Evolutionary conservation across 1,140 invertebrate genomes (phyloP).

Genomic region (Bombus breviceps): DNA sequence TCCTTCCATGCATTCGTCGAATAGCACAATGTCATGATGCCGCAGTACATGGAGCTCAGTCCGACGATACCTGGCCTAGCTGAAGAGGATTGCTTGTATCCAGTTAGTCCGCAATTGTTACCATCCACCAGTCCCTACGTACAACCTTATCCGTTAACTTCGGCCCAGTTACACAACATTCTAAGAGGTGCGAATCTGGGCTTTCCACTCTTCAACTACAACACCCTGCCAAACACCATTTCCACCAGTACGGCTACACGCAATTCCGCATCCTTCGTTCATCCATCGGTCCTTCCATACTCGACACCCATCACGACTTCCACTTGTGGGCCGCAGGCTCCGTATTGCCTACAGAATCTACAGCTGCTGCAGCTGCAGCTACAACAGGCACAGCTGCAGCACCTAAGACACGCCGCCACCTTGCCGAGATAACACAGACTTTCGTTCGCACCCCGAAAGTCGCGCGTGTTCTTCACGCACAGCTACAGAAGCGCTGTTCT

Average conservation of each 20-base stretch:
- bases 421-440: conserved; percentile 76
- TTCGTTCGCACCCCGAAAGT: conserved; percentile 56
- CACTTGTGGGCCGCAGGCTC: conserved; percentile 35
- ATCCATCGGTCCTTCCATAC: conserved; percentile 57
- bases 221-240: conserved; percentile 1
- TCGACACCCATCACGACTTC: conserved; percentile 31
- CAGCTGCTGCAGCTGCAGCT: conserved; percentile 71
- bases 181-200: conserved; percentile 57
- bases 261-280: conserved; percentile 59
- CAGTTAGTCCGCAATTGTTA: conserved; percentile 77
- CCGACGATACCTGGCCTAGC: conserved; percentile 73
- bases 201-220: conserved; percentile 35
- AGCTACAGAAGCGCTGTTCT: conserved; percentile 73
- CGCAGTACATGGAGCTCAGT: conserved; percentile 75
- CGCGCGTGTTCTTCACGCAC: conserved; percentile 55
- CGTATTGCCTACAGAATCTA: conserved; percentile 71
- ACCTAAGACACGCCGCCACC: conserved; percentile 72
- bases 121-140: conserved; percentile 77
- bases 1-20: conserved; percentile 70
- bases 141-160: conserved; percentile 76
- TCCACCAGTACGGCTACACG: conserved; percentile 37
- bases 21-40: conserved; percentile 80
- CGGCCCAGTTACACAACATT: conserved; percentile 74
- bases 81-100: conserved; percentile 80
- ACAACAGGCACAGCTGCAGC: conserved; percentile 74